phyloP scores from a whole-genome alignment of 2,113 vertebrate species.

The Trichechus manatus region DNA sequence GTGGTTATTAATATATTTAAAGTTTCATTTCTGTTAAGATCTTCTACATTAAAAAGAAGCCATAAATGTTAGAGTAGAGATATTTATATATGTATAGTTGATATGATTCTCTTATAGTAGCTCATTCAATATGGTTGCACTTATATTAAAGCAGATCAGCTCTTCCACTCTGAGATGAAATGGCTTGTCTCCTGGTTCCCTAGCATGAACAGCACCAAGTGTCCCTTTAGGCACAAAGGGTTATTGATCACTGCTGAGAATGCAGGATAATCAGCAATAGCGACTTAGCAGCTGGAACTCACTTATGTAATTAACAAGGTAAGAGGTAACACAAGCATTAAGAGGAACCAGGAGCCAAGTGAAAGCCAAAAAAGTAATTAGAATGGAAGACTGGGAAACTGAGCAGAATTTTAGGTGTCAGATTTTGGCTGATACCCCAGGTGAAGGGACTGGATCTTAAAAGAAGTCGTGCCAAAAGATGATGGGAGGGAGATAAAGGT shows the following conservation, averaged over 20 bases:
- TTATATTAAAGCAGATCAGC: neutral
- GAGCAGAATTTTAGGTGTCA: neutral
- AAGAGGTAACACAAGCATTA: neutral
- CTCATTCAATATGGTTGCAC: neutral
- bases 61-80: neutral
- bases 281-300: neutral
- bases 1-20: neutral
- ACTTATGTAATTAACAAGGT: neutral
- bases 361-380: neutral
- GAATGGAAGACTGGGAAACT: neutral
- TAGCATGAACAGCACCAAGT: neutral
- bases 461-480: neutral
- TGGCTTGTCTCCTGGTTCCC: neutral
- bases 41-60: neutral
- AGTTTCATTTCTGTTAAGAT: neutral
- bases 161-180: neutral
- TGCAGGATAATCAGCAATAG: neutral
- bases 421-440: neutral
- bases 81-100: neutral
- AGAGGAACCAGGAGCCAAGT: neutral
- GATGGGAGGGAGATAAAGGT: neutral
- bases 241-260: neutral
- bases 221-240: neutral
- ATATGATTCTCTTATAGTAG: neutral
- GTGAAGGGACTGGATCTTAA: neutral